Evolutionary conservation across 2,888 invertebrate species (phyloP), one percentile per base, ranked within the genome.

Genomic region (Drosophila peninsularis): DNA sequence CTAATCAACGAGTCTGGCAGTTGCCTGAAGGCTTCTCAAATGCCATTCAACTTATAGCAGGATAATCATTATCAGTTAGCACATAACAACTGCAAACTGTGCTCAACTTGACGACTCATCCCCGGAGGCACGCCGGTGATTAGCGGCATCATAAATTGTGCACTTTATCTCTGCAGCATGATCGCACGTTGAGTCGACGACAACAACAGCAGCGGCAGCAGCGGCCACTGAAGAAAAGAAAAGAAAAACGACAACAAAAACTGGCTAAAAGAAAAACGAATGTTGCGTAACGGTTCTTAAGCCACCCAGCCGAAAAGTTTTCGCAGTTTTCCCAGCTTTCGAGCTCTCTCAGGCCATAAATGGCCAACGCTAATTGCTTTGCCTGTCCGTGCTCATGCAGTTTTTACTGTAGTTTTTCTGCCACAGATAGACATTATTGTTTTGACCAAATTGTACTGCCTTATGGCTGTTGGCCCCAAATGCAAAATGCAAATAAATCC

Each of bases 51-150:
- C 58, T 66, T 32, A 27, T 10, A 63, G 58, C 69, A 75, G 82
- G 83, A 88, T 88, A 88, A 88, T 82, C 72, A 82, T 75, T 82
- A 84, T 87, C 88, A 86, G 86, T 82, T 88, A 82, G 72, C 82
- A 82, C 82, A 82, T 82, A 88, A 85, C 85, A 76, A 79, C 76
- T 70, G 76, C 75, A 63, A 76, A 75, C 45, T 47, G 71, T 52
- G 76, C 53, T 61, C 65, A 76, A 70, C 50, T 52, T 65, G 76
- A 70, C 57, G 62, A 65, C 56, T 79, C 80, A 76, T 79, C 80
- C 76, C 76, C 70, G 68, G 68, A 70, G 80, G 80, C 80, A 60
- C 52, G 61, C 41, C 53, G 77, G 62, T 80, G 80, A 77, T 77
- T 77, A 77, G 80, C 80, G 56, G 77, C 71, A 71, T 64, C 77